These are phyloP conservation scores for Deilephila elpenor DNA, from an alignment of 2,888 invertebrate genomes.

Conservation along the genomic window DNA sequence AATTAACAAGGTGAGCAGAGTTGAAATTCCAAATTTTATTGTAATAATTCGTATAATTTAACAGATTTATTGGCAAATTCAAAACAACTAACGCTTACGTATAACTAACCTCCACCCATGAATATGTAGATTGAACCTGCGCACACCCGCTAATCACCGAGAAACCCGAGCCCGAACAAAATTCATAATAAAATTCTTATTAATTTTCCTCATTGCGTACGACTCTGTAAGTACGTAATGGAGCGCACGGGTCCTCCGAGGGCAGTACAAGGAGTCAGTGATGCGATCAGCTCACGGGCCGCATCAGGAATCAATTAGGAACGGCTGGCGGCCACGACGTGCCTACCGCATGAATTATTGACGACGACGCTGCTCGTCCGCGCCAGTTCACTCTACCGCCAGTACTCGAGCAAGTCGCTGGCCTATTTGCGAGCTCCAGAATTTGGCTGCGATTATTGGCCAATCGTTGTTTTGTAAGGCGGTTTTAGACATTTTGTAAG, in stretches of 20 bases:
- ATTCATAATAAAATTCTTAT: conserved; percentile 55
- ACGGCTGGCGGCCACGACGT: conserved; percentile 78
- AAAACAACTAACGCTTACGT: not conserved
- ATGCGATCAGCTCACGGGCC: conserved; percentile 78
- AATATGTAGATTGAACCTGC: not conserved
- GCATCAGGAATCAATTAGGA: conserved; percentile 84
- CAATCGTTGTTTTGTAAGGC: not conserved
- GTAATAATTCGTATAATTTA: too few relatives aligned
- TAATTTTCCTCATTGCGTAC: conserved; percentile 60
- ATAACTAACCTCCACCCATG: not conserved
- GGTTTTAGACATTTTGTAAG: too few relatives aligned
- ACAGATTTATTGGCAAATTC: not conserved
- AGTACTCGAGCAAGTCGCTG: conserved; percentile 58
- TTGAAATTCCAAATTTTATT: too few relatives aligned
- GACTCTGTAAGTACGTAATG: conserved; percentile 75
- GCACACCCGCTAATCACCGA: conserved; percentile 1
- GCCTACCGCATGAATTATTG: conserved; percentile 83
- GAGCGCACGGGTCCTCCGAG: conserved; percentile 75
- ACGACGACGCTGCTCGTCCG: conserved; percentile 65
- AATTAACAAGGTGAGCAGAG: too few relatives aligned
- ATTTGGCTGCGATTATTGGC: conserved; percentile 28
- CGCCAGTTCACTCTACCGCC: conserved; percentile 56
- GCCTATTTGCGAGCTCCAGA: conserved; percentile 30
- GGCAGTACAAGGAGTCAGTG: conserved; percentile 79
- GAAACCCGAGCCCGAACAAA: not conserved